phyloP scores from a whole-genome alignment of 2,113 vertebrate species.

The Myxocyprinus asiaticus region DNA sequence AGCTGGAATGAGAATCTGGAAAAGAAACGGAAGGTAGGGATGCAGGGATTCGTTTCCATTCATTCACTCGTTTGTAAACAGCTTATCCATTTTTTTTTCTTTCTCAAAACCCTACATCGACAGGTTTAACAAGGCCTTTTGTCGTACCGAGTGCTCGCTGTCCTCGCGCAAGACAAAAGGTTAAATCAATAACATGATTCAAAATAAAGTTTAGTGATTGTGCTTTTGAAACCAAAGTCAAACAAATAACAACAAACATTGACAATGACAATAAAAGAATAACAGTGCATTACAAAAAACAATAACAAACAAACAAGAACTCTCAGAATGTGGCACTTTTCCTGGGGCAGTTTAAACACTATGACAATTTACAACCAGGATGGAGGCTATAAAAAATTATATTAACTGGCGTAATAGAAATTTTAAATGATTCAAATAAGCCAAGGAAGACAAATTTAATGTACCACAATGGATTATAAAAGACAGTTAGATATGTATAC shows the following conservation, averaged over 20 bases:
- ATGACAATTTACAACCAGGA: constrained; percentile 87
- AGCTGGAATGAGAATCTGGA: constrained; percentile 64
- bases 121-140: constrained; percentile 87
- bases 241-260: constrained; percentile 74
- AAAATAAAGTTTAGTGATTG: constrained; percentile 99
- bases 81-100: constrained; percentile 68
- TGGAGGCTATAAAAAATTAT: constrained; percentile 77
- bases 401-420: constrained; percentile 73
- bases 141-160: constrained; percentile 81
- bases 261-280: constrained; percentile 77
- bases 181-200: constrained; percentile 99
- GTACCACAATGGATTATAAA: constrained; percentile 85
- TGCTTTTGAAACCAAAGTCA: constrained; percentile 99
- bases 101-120: constrained; percentile 78
- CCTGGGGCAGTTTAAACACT: constrained; percentile 86
- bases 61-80: constrained; percentile 72
- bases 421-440: constrained; percentile 74
- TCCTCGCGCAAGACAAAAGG: constrained; percentile 91
- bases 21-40: constrained; percentile 57
- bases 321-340: constrained; percentile 92
- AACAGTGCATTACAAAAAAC: constrained; percentile 97
- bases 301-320: constrained; percentile 71
- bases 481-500: constrained; percentile 79
- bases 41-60: constrained; percentile 65
- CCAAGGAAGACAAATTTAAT: constrained; percentile 86